A percentile compares a stretch with the other conserved stretches of the same genome.
Conservation (phyloP, 2,113 vertebrate genomes). For the Mormoops blainvillei region DNA sequence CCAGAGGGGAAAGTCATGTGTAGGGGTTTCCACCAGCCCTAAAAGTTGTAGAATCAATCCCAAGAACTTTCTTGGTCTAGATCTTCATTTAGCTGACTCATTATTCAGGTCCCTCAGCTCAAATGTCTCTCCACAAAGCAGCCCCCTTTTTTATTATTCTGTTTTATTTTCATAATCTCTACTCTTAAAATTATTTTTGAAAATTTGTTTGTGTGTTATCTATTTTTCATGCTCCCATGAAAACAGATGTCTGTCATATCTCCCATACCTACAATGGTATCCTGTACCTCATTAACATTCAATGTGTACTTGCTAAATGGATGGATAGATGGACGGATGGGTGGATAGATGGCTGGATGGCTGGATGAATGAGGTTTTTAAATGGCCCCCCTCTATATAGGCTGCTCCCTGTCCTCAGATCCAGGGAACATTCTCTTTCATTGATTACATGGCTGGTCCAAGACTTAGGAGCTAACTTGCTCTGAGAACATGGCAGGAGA, state of each 20-base stretch:
- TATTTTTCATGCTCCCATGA: neutral
- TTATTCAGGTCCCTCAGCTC: neutral
- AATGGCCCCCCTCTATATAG: neutral
- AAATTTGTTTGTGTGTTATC: neutral
- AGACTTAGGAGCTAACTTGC: neutral
- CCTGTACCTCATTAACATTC: neutral
- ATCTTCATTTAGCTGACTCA: neutral
- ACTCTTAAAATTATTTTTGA: neutral
- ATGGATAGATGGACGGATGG: too few relatives aligned
- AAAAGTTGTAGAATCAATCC: neutral
- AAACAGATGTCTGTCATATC: neutral
- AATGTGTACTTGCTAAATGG: too few relatives aligned
- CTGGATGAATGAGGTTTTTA: neutral
- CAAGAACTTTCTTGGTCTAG: neutral
- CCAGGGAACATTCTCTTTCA: neutral
- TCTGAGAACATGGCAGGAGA: neutral
- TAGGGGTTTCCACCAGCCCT: too few relatives aligned
- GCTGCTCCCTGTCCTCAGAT: neutral
- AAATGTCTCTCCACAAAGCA: fast-evolving
- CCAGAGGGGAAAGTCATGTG: neutral
- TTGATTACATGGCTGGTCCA: neutral
- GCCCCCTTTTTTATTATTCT: fast-evolving
- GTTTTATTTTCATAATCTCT: neutral
- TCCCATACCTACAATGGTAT: neutral
- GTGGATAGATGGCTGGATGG: neutral